Evolutionary conservation across 1,140 invertebrate genomes (phyloP), one percentile per base, ranked within the genome.

Genomic region (Leptinotarsa texana): DNA sequence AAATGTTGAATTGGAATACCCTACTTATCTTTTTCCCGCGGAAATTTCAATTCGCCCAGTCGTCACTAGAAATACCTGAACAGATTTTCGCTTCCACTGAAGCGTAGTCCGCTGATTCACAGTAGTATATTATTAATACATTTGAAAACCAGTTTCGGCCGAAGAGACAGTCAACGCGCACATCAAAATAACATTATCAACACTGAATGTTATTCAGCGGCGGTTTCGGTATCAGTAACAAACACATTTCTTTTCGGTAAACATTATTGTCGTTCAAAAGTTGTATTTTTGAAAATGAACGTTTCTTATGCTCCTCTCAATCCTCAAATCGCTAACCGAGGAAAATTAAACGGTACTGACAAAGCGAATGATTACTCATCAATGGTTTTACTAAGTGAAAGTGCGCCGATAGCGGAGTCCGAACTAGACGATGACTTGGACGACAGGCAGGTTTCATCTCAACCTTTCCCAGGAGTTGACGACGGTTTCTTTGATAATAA

Each of bases 381-480:
- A 42, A 1, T 42, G 8, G 8, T 42, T 42, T 42, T 42, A 42
- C 33, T 42, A 3, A 42, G 33, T 42, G 33, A 42, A 18, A 68
- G 66, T 49, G 66, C 66, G 18, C 66, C 66, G n/a, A 68, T 68
- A n/a, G 66, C 66, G 66, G 42, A 68, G 33, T 27, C 33, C 15
- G 66, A 68, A 42, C 13, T 47, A 4, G 66, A 68, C 42, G 66
- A 47, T 18, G n/a, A 42, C 66, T 57, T 57, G 51, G 51, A 57
- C 51, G 51, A 57, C 51, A 15, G 51, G 51, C 13, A 57, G 13
- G n/a, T 18, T 18, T 17, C 13, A 17, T 57, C 51, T 13, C 5
- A 33, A 42, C 33, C 24, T 24, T 42, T 6, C n/a, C 33, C n/a
- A 13, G 8, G 33, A n/a, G 42, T 27, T 42, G n/a, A 42, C n/a